A percentile compares a stretch with the other conserved stretches of the same genome.
Evolutionary conservation across 2,888 invertebrate genomes (phyloP).

Genomic region (Oligia fasciuncula): DNA sequence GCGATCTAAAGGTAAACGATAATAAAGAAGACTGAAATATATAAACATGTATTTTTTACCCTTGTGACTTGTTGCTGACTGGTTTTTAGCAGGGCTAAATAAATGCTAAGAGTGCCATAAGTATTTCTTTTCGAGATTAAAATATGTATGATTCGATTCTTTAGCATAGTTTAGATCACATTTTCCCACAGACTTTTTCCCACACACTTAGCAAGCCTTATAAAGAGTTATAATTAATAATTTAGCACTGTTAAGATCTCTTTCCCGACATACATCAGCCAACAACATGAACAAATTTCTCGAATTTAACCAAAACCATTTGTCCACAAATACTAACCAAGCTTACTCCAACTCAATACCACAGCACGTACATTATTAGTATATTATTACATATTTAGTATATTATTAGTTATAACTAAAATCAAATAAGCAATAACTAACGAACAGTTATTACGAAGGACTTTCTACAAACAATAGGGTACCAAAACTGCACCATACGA

Average conservation of each 20-base stretch:
- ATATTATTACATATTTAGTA: not conserved
- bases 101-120: too few species aligned
- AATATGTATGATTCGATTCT: not conserved
- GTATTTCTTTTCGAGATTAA: not conserved
- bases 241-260: not conserved
- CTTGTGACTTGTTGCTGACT: not conserved
- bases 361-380: not conserved
- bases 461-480: constrained; percentile 48
- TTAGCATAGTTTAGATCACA: not conserved
- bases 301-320: not conserved
- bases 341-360: not conserved
- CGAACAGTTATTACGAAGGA: constrained; percentile 37
- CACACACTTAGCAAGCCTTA: not conserved
- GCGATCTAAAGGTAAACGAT: not conserved
- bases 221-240: not conserved
- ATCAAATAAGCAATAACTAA: constrained; percentile 45
- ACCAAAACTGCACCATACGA: constrained; percentile 53
- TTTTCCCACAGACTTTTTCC: not conserved
- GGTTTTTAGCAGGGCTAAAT: not conserved
- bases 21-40: not conserved
- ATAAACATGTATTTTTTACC: too few species aligned
- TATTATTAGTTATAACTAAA: constrained; percentile 5
- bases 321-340: not conserved
- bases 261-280: too few species aligned
- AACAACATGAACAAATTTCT: not conserved